Evolutionary conservation across 2,113 vertebrate genomes (phyloP).

Genomic region (Protobothrops mucrosquamatus): DNA sequence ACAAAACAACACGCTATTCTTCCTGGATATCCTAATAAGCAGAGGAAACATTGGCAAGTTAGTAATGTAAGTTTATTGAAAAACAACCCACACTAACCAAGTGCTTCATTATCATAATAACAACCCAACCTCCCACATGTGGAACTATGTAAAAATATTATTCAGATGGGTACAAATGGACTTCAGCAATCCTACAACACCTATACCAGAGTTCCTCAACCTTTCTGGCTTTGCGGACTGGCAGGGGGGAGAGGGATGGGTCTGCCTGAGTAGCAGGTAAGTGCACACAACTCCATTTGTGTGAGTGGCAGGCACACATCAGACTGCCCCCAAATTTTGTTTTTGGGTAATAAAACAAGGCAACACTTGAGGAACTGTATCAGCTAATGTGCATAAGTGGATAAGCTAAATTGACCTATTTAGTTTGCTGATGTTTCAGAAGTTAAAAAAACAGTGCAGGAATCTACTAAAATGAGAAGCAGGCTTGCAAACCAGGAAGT

Average conservation of each 20-base stretch:
- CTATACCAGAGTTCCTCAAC: neutral
- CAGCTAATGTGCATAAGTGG: too few relatives aligned
- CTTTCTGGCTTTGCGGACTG: neutral
- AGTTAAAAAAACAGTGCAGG: too few relatives aligned
- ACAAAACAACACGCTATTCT: neutral
- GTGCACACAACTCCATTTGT: neutral
- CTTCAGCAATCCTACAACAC: neutral
- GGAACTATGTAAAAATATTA: neutral
- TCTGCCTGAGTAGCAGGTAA: too few relatives aligned
- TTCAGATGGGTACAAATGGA: neutral
- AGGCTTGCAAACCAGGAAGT: too few relatives aligned
- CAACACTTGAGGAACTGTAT: too few relatives aligned
- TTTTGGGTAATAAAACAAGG: too few relatives aligned
- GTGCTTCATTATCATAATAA: neutral
- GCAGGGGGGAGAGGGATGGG: too few relatives aligned
- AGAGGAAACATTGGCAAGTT: neutral
- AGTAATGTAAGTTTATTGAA: neutral
- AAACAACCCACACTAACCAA: neutral
- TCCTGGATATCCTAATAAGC: neutral
- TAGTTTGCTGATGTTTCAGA: too few relatives aligned
- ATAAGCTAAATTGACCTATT: too few relatives aligned
- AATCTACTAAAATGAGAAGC: too few relatives aligned
- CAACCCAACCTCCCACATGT: neutral
- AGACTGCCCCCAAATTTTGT: too few relatives aligned
- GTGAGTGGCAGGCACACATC: too few relatives aligned